Evolutionary conservation across 1,140 invertebrate species (phyloP), one percentile per base, ranked within the genome.

Genomic region (Lepidotrigona ventralis): DNA sequence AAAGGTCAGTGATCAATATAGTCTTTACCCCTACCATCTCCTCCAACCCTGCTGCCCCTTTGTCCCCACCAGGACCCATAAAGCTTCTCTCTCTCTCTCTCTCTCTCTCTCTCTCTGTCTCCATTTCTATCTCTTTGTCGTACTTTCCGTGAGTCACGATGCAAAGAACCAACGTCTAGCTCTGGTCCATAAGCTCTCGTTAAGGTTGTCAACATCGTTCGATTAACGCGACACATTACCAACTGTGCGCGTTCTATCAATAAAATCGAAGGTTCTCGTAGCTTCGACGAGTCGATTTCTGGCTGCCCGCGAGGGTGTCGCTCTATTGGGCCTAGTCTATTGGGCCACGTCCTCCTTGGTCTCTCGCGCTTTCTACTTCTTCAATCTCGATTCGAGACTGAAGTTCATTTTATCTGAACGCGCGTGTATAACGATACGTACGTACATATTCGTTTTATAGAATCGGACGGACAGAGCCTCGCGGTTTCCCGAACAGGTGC

Each of bases 1-100:
- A 97, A 97, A 96, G 97, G 97, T 97, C 94, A 94, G 92, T 91
- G 76, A 89, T 88, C 86, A 84, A 89, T 89, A 89, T 88, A 85
- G 80, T 81, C 51, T 69, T 66, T 66, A 51, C 68, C 76, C 76
- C 71, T 53, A 29, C 78, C 23, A 29, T n/a, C 63, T 12, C 9
- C 68, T 86, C 29, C 14, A 54, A 54, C 73, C 29, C 33, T n/a
- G 75, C 69, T 19, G 8, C 74, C 29, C 33, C 73, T 12, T 1
- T n/a, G 33, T 0, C 60, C 12, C 33, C 68, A 70, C 39, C 39
- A n/a, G n/a, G 23, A n/a, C 56, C 14, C 23, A 12, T 23, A 3
- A 14, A n/a, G 14, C 33, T n/a, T 60, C 23, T 60, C 51, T 60
- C 73, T 26, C 8, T 60, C 29, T 60, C 9, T 74, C 51, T 58